These are phyloP conservation scores for Dolichopus griseipennis DNA, from an alignment of 2,888 invertebrate genomes.

Conservation along the genomic window DNA sequence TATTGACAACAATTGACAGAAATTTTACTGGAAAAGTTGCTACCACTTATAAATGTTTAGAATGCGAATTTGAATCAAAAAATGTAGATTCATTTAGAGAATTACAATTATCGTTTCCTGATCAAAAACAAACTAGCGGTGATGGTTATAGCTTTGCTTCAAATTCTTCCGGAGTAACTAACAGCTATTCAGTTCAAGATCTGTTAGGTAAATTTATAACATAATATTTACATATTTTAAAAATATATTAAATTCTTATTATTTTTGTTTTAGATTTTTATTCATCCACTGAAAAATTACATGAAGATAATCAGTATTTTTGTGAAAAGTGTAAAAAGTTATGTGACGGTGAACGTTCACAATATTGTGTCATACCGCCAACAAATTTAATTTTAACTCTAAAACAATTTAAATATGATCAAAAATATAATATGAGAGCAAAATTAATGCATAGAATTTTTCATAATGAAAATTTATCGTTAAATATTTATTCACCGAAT, in stretches of 20 bases:
- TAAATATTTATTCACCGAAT: slow-evolving; percentile 24
- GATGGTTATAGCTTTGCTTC: neutral
- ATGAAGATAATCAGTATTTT: slow-evolving; percentile 73
- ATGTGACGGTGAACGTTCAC: slow-evolving; percentile 66
- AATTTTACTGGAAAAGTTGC: slow-evolving; percentile 69
- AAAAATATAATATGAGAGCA: slow-evolving; percentile 62
- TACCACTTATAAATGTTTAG: slow-evolving; percentile 64
- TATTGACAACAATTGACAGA: slow-evolving; percentile 47
- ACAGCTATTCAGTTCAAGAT: slow-evolving; percentile 59
- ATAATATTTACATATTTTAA: no score
- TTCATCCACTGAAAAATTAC: slow-evolving; percentile 64
- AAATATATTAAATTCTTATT: neutral
- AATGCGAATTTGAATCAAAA: slow-evolving; percentile 62
- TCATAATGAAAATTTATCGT: slow-evolving; percentile 49
- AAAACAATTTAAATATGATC: slow-evolving; percentile 70
- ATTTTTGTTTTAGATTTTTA: slow-evolving; percentile 52
- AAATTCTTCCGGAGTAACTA: slow-evolving; percentile 30
- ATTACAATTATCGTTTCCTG: slow-evolving; percentile 67
- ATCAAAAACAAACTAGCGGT: slow-evolving; percentile 35
- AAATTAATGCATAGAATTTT: slow-evolving; percentile 65
- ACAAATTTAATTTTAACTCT: slow-evolving; percentile 70
- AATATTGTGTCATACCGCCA: slow-evolving; percentile 62
- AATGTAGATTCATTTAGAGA: slow-evolving; percentile 74
- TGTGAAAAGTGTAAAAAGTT: slow-evolving; percentile 67
- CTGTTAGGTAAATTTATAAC: slow-evolving; percentile 35